Evolutionary conservation across 2,797 vertebrate genomes (phyloP), one percentile per base, ranked within the genome.

Genomic region (Darevskia mixta): DNA sequence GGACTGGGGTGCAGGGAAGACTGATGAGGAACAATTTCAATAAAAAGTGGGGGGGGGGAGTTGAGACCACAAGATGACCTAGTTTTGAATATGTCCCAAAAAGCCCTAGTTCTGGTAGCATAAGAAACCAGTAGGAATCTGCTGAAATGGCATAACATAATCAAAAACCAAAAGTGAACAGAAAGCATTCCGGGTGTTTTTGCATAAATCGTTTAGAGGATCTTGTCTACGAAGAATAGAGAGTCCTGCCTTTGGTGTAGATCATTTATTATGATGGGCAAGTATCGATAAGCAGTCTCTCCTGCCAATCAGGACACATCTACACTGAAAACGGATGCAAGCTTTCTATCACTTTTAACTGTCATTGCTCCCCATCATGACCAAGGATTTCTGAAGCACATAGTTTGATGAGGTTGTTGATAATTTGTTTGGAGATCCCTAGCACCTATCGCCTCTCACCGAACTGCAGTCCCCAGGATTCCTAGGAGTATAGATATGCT

Each of bases 111-210:
- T 95, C 92, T 84, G 87, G 90, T 90, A 89, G 85, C 49, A 89
- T 90, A 41, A 86, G 84, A 87, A 94, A 91, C 91, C 83, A 89
- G 91, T 91, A 89, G 85, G 77, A 91, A 95, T 86, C 92, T 77
- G 88, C 90, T 90, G 86, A 90, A 92, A 91, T 87, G 85, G 87
- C 0, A 73, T 84, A 90, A 92, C 29, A 89, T 89, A 93, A 94
- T 91, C 91, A 95, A 97, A 95, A 91, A 91, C 92, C 92, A 91
- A 86, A 93, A 91, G 90, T 84, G 93, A 86, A 91, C 73, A 90
- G 38, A 92, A 85, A 92, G 2, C 61, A 20, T 73, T 0, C 94
- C 85, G 79, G 88, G 64, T 49, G 0, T 1, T 6, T 67, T 0
- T 27, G 83, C 81, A 93, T 88, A 90, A 92, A 91, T 2, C 84